Evolutionary conservation across 2,113 vertebrate genomes (phyloP).

Genomic region (western clawed frog (Xenopus tropicalis)): UCB_Xtro_10.0 CM004443.2:144352001-144352500

Average conservation of each 20-base stretch:
- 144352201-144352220: too few species aligned
- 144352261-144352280: conserved; percentile 13
- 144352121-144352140: conserved; percentile 90
- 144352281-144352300: conserved; percentile 81
- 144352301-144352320: conserved; percentile 98
- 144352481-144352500: conserved; percentile 97
- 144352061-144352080: conserved; percentile 95
- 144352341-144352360: conserved; percentile 97
- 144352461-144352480: conserved; percentile 98
- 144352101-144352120: conserved; percentile 98
- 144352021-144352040: background rate
- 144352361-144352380: conserved; percentile 77
- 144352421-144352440: too few species aligned
- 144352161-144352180: background rate
- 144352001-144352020: too few species aligned
- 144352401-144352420: too few species aligned
- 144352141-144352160: conserved; percentile 90
- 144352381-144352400: background rate
- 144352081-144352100: conserved; percentile 98
- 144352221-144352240: too few species aligned
- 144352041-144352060: conserved; percentile 79
- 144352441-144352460: conserved; percentile 86
- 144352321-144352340: conserved; percentile 95
- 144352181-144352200: too few species aligned
- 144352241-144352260: too few species aligned